Evolutionary conservation across 1,140 invertebrate genomes (phyloP).

Genomic region (Cataglyphis hispanica): DNA sequence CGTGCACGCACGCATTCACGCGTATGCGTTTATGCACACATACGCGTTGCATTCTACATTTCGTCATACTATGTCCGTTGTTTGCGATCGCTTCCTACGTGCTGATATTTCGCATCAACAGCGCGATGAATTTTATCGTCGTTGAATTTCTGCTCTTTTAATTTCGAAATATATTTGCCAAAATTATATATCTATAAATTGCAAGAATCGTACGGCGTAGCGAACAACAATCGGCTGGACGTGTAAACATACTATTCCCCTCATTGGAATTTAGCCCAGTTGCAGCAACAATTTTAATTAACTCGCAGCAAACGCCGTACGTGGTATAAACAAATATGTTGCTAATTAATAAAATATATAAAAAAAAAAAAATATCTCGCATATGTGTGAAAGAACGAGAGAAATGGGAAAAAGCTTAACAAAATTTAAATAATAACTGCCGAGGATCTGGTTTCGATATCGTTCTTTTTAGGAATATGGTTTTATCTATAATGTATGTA

Average conservation of each 20-base stretch:
- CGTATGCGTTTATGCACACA: no score
- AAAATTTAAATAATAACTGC: neutral
- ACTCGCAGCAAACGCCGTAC: neutral
- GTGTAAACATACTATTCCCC: neutral
- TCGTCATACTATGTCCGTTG: slow-evolving; percentile 20
- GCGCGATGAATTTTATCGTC: neutral
- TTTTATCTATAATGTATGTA: no score
- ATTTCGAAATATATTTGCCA: neutral
- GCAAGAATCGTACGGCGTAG: no score
- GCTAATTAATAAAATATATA: slow-evolving; percentile 32
- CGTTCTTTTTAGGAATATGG: no score
- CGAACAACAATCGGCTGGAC: slow-evolving; percentile 14
- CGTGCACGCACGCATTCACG: neutral
- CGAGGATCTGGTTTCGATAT: neutral
- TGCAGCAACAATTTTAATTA: slow-evolving; percentile 35
- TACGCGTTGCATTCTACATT: slow-evolving; percentile 8
- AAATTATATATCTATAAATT: neutral
- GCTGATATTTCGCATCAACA: neutral
- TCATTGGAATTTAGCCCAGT: neutral
- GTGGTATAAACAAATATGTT: neutral
- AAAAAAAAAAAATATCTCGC: neutral
- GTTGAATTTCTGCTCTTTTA: neutral
- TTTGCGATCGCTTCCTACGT: neutral
- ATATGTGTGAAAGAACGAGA: no score
- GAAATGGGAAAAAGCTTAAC: neutral